Base-by-base conservation (phyloP, 2,113 vertebrate species). In the Boleophthalmus pectinirostris region DNA sequence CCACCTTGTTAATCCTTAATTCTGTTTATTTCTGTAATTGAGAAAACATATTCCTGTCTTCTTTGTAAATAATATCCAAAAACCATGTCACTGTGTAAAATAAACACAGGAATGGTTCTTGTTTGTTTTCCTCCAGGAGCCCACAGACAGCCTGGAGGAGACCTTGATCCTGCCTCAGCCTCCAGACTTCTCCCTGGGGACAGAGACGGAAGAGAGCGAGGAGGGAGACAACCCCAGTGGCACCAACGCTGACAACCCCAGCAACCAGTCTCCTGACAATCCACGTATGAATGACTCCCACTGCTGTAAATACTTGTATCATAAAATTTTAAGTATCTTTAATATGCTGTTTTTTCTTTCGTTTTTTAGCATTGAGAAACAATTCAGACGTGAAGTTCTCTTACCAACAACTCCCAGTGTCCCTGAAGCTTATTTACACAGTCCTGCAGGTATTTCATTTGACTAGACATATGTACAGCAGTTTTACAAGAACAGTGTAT, bases 401-500 rank as follows among this genome's bases (percentile, higher is more conserved):
- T 78, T 98, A 97, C 78, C 96, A 97, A 88, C 95, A 99, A 70
- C 98, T 99, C 68, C 97, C 97, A 57, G 96, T 96, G 77, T 96
- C 96, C 3, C 81, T 99, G 82, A 97, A 95, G 91, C 94, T 99
- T 20, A 96, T 99, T 85, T 97, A 99, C 88, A 99, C 98, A 45
- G 94, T 99, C 87, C 91, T 99, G 70, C 97, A 99, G 97, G 98
- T 99, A 94, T 74, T 21, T 20, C 2, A n/a, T 13, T 23, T 61
- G 67, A 29, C 33, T 61, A 16, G 7, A 21, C 11, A 54, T 35
- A n/a, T n/a, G n/a, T n/a, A 35, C 74, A 43, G 10, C 0, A 8
- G 38, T 1, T 43, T 43, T 43, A 10, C 7, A 43, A 43, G 38
- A 8, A 43, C 38, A 43, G 10, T 43, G 10, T 43, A 10, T 43